Conservation (phyloP, 2,113 vertebrate species). For the Benitochromis conjunctus region DNA sequence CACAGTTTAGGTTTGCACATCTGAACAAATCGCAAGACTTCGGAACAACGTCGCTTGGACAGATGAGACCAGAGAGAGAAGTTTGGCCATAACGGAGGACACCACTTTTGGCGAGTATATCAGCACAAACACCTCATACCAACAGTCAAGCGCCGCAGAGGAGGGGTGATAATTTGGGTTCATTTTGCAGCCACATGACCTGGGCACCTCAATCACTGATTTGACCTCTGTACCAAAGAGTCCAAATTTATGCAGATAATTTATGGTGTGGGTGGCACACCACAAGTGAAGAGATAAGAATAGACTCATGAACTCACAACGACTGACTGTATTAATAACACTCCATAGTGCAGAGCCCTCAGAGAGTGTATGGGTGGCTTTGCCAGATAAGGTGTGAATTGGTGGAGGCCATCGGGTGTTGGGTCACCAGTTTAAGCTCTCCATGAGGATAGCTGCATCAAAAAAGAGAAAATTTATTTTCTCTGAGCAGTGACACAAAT, state of each 20-base stretch:
- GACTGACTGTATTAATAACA: constrained; percentile 26
- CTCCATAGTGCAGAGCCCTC: neutral
- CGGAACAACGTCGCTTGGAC: neutral
- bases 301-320: neutral
- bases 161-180: neutral
- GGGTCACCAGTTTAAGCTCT: neutral
- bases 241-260: constrained; percentile 19
- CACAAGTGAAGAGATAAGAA: neutral
- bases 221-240: neutral
- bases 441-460: neutral
- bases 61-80: neutral
- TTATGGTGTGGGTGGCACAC: constrained; percentile 32
- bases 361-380: neutral
- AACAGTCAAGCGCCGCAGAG: neutral
- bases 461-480: neutral
- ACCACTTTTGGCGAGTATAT: neutral
- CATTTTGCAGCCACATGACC: neutral
- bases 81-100: neutral
- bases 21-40: neutral
- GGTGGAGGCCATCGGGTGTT: neutral
- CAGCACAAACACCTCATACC: neutral
- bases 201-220: neutral
- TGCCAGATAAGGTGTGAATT: constrained; percentile 15
- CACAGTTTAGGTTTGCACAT: neutral
- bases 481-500: neutral